Conservation (phyloP, 2,888 invertebrate species). For the Zaprionus obscuricornis region DNA sequence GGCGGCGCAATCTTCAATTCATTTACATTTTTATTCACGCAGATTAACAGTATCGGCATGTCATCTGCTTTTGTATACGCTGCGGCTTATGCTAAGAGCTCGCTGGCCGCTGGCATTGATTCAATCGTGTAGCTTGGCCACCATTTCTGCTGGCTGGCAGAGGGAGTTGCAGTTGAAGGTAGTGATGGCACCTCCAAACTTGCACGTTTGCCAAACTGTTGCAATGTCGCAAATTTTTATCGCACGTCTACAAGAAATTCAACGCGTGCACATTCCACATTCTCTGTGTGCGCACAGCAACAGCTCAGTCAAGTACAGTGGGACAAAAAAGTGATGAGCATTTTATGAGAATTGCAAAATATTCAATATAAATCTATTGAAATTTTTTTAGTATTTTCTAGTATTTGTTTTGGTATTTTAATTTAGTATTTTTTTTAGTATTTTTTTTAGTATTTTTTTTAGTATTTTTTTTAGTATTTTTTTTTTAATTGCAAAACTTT, state of each 20-base stretch:
- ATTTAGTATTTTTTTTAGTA: too few relatives aligned
- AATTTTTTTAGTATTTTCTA: too few relatives aligned
- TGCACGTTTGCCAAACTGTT: conserved; percentile 73
- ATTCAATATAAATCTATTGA: background rate
- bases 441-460: too few relatives aligned
- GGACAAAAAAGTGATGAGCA: background rate
- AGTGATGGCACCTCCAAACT: conserved; percentile 24
- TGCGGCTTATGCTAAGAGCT: conserved; percentile 72
- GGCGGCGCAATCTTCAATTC: conserved; percentile 76
- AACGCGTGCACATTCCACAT: conserved; percentile 80
- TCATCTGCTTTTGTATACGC: conserved; percentile 72
- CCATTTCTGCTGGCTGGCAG: conserved; percentile 7
- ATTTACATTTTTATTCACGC: conserved; percentile 82
- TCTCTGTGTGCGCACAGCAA: conserved; percentile 64
- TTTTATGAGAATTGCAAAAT: background rate
- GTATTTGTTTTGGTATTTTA: too few relatives aligned
- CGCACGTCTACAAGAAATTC: conserved; percentile 81
- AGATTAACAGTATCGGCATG: conserved; percentile 81
- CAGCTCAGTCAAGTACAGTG: conserved; percentile 47
- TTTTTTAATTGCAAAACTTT: too few relatives aligned
- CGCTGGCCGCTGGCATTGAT: conserved; percentile 45
- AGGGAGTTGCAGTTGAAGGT: background rate
- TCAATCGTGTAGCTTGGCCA: background rate
- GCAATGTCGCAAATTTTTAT: conserved; percentile 82
- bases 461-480: too few relatives aligned